A percentile compares a stretch with the other conserved stretches of the same genome.
phyloP scores from a whole-genome alignment of 1,140 invertebrate species.

The Trichonephila inaurata region DNA sequence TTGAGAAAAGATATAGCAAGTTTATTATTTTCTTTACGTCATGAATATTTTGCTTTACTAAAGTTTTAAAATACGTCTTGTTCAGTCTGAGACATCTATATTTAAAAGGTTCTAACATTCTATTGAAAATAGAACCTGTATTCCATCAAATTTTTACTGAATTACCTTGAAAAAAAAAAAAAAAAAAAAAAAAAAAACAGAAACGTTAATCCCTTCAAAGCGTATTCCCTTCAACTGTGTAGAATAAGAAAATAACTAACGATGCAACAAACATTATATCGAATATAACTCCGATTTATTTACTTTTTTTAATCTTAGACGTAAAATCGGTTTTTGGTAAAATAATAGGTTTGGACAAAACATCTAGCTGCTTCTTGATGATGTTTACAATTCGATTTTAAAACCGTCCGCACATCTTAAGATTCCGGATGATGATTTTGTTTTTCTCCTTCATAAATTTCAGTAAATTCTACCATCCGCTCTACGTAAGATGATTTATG shows the following conservation, averaged over 20 bases:
- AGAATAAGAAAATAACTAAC: background rate
- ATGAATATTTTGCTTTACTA: no score
- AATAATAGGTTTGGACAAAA: background rate
- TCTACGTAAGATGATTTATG: conserved; percentile 20
- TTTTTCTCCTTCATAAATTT: conserved; percentile 19
- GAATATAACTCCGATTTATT: background rate
- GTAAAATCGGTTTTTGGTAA: background rate
- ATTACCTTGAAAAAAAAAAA: background rate
- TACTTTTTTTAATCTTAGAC: background rate
- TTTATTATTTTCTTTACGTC: no score
- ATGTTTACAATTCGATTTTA: conserved; percentile 19
- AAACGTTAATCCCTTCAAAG: background rate
- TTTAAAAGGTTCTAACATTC: background rate
- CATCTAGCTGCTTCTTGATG: background rate
- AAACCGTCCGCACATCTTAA: background rate
- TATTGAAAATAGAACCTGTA: background rate
- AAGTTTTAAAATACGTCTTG: background rate
- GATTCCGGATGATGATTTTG: background rate
- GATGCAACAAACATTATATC: background rate
- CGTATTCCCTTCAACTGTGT: background rate
- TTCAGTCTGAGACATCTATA: background rate
- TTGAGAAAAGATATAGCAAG: no score
- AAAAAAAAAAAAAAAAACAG: no score
- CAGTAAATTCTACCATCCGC: background rate
- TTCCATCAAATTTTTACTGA: no score